phyloP scores from a whole-genome alignment of 2,797 vertebrate species.

The Leucoraja ocellata region DNA sequence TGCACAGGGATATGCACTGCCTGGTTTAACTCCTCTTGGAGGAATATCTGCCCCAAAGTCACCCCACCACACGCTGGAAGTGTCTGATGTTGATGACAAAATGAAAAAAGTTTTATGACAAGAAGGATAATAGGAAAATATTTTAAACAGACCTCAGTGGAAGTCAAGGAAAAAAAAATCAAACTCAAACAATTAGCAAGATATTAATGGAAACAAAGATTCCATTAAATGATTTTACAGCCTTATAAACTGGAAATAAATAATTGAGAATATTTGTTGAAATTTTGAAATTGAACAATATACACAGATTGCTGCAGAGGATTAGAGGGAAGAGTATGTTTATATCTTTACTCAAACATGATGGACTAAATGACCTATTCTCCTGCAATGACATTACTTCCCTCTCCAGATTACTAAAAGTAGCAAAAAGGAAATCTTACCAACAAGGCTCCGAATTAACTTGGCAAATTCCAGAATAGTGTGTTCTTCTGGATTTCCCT shows the following conservation, averaged over 20 bases:
- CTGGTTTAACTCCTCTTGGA: too few species aligned
- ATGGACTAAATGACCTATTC: background rate
- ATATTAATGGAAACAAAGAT: background rate
- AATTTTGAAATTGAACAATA: background rate
- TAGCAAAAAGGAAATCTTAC: constrained; percentile 58
- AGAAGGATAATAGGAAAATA: background rate
- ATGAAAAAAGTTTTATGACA: background rate
- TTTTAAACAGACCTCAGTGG: background rate
- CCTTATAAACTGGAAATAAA: background rate
- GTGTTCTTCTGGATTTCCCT: constrained; percentile 98
- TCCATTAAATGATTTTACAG: background rate
- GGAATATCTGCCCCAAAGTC: too few species aligned
- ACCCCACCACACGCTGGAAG: background rate
- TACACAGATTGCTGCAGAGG: background rate
- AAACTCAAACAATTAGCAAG: background rate
- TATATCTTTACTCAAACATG: background rate
- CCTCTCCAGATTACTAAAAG: constrained; percentile 34
- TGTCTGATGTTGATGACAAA: background rate
- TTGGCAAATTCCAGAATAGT: constrained; percentile 93
- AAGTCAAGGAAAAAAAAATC: background rate
- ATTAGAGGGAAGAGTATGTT: background rate
- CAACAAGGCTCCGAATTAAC: constrained; percentile 92
- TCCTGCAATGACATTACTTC: background rate
- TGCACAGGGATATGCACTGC: too few species aligned
- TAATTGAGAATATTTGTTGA: background rate